Evolutionary conservation across 2,888 invertebrate species (phyloP).

Genomic region (Myathropa florea): DNA sequence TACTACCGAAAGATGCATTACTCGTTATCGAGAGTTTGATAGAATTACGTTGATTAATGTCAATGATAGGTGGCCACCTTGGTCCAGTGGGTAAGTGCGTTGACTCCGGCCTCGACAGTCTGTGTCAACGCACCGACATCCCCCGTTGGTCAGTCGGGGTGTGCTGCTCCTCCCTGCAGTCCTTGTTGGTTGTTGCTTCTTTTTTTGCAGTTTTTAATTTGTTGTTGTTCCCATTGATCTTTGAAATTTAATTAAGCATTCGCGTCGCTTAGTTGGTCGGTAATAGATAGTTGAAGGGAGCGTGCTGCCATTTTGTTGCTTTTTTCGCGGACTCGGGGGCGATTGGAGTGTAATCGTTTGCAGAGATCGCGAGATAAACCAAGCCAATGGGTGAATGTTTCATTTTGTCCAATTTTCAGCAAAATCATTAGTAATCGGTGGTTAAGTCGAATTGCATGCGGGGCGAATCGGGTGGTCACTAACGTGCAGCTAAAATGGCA

Average conservation of each 20-base stretch:
- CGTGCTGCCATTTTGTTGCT: background rate
- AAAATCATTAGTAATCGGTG: background rate
- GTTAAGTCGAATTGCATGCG: background rate
- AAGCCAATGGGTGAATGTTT: background rate
- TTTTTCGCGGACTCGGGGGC: background rate
- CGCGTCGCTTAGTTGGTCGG: background rate
- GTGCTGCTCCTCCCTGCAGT: background rate
- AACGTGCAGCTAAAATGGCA: too few relatives aligned
- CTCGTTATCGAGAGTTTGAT: too few relatives aligned
- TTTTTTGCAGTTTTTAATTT: background rate
- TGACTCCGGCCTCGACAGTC: too few relatives aligned
- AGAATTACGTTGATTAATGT: too few relatives aligned
- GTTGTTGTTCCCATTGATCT: background rate
- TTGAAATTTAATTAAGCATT: background rate
- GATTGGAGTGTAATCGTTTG: background rate
- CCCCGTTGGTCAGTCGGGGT: background rate
- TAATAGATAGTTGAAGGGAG: background rate
- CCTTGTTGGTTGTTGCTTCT: too few relatives aligned
- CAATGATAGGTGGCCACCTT: too few relatives aligned
- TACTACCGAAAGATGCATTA: too few relatives aligned
- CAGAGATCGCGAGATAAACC: background rate
- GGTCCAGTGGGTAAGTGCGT: too few relatives aligned
- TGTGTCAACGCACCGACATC: too few relatives aligned
- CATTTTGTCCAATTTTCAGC: background rate
- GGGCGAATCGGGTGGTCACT: too few relatives aligned